phyloP scores from a whole-genome alignment of 1,140 invertebrate species.

The Cydia splendana region DNA sequence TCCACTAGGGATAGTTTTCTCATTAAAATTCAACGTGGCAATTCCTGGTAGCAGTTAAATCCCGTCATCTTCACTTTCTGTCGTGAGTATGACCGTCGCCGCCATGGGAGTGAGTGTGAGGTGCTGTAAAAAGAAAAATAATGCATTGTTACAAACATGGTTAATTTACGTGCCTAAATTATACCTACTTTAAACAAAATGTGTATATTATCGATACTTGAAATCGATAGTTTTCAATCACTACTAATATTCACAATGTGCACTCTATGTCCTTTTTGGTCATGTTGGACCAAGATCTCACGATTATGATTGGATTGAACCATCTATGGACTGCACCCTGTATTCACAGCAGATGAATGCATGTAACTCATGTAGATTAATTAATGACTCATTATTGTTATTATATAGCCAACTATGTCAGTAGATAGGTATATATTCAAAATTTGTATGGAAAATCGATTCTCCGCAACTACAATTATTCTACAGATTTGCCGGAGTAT shows the following conservation, averaged over 20 bases:
- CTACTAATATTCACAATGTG: neutral
- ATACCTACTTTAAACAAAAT: too few species aligned
- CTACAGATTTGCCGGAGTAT: too few species aligned
- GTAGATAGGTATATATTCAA: too few species aligned
- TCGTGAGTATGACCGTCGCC: constrained; percentile 48
- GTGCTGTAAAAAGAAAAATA: constrained; percentile 53
- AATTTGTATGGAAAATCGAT: too few species aligned
- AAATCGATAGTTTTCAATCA: constrained; percentile 16
- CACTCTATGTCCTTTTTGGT: neutral
- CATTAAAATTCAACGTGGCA: neutral
- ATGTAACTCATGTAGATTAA: too few species aligned
- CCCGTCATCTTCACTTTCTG: constrained; percentile 2
- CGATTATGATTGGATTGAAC: neutral
- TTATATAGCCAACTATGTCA: too few species aligned
- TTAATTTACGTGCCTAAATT: neutral
- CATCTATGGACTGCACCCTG: too few species aligned
- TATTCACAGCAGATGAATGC: too few species aligned
- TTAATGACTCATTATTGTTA: too few species aligned
- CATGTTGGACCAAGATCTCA: neutral
- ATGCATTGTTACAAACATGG: constrained; percentile 16
- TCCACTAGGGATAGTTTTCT: neutral
- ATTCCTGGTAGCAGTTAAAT: neutral
- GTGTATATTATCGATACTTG: constrained; percentile 1
- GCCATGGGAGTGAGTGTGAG: constrained; percentile 47
- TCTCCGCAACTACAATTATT: too few species aligned